Conservation (phyloP, 2,797 vertebrate species). For the Coilia nasus region DNA sequence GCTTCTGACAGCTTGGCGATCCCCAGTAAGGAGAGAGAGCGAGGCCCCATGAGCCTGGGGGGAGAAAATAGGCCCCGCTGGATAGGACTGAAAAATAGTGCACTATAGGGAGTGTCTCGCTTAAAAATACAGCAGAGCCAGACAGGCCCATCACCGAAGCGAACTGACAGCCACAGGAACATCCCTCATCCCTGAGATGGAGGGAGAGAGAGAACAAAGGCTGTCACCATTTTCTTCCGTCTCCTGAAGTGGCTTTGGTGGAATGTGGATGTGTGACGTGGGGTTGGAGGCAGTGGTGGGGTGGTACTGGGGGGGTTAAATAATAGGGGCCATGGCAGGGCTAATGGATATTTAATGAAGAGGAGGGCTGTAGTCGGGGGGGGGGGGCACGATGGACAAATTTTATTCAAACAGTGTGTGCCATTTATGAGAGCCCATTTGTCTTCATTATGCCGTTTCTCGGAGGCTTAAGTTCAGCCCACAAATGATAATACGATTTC, state of each 20-base stretch:
- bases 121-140: background rate
- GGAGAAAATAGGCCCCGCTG: background rate
- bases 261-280: background rate
- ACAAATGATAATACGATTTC: background rate
- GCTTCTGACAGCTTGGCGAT: background rate
- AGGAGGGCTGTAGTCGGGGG: background rate
- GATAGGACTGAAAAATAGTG: background rate
- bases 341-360: background rate
- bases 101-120: background rate
- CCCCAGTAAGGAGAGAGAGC: background rate
- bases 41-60: background rate
- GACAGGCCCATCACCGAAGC: background rate
- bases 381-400: background rate
- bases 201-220: background rate
- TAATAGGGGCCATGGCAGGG: background rate
- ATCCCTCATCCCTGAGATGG: background rate
- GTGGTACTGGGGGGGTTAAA: background rate
- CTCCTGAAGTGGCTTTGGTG: background rate
- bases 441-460: background rate
- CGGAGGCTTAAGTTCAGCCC: background rate
- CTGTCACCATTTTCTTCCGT: background rate
- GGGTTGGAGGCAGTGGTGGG: background rate
- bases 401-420: background rate
- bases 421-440: background rate
- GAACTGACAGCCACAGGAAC: background rate